phyloP scores from a whole-genome alignment of 2,888 invertebrate species.

The Aspidiotus rigidus region DNA sequence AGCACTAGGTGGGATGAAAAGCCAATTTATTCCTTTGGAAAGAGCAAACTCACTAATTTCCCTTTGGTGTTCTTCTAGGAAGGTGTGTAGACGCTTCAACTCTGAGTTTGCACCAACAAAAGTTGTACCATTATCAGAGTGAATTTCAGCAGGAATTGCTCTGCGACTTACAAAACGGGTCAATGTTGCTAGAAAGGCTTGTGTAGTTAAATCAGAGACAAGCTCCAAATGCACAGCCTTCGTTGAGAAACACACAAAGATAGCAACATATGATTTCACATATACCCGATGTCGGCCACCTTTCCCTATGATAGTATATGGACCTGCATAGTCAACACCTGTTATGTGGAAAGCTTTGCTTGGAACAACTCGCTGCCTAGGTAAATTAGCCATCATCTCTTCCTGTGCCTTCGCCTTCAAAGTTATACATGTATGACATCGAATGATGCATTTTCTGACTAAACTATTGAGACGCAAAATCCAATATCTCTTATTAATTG shows the following conservation, averaged over 20 bases:
- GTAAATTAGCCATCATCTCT: slow-evolving; percentile 40
- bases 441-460: not conserved
- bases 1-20: not conserved
- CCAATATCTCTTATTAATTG: not conserved
- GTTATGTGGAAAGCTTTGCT: slow-evolving; percentile 26
- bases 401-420: not conserved
- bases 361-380: slow-evolving; percentile 35
- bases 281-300: not conserved
- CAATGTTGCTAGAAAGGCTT: slow-evolving; percentile 19
- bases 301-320: slow-evolving; percentile 13
- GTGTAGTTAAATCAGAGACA: slow-evolving; percentile 31
- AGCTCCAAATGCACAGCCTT: slow-evolving; percentile 37
- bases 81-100: not conserved
- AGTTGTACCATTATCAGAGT: slow-evolving; percentile 36
- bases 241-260: slow-evolving; percentile 36
- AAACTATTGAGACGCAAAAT: not conserved
- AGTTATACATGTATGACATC: not conserved
- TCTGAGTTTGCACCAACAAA: slow-evolving; percentile 1
- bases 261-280: slow-evolving; percentile 33
- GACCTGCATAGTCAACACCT: slow-evolving; percentile 36
- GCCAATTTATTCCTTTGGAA: not conserved
- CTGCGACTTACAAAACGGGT: slow-evolving; percentile 35
- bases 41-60: not conserved
- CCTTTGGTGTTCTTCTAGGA: not conserved
- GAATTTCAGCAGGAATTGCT: slow-evolving; percentile 34